These are phyloP conservation scores for Drosophila diplacantha DNA, from an alignment of 2,888 invertebrate genomes.

Conservation along the genomic window DNA sequence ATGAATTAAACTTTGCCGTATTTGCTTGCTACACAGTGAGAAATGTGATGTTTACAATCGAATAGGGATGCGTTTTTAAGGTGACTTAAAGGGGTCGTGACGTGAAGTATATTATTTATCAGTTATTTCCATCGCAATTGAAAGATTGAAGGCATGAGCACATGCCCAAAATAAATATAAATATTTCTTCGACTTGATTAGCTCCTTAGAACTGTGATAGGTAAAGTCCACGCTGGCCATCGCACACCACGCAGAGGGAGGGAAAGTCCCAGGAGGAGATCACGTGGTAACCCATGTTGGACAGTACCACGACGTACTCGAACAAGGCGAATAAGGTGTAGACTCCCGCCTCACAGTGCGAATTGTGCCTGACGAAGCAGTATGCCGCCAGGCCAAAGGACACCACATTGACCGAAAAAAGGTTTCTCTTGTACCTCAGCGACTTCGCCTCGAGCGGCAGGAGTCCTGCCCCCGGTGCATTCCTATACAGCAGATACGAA, in stretches of 20 bases:
- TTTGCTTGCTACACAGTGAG: slow-evolving; percentile 29
- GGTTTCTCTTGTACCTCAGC: slow-evolving; percentile 86
- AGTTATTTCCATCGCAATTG: not conserved
- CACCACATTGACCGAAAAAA: slow-evolving; percentile 85
- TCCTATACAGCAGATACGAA: slow-evolving; percentile 85
- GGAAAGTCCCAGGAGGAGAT: not conserved
- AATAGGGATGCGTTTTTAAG: not conserved
- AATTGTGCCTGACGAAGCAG: slow-evolving; percentile 94
- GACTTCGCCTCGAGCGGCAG: slow-evolving; percentile 83
- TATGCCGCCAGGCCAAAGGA: slow-evolving; percentile 89
- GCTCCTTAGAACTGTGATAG: not conserved
- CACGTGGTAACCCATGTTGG: not conserved
- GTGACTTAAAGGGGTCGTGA: not conserved
- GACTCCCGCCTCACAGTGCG: slow-evolving; percentile 91
- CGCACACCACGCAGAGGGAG: not conserved
- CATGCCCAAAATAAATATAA: not conserved
- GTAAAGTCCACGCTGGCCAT: not conserved
- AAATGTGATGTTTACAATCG: not conserved
- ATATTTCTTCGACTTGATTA: not conserved
- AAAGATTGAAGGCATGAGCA: not conserved
- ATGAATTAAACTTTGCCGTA: slow-evolving; percentile 48
- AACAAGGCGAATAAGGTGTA: not conserved
- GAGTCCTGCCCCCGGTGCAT: slow-evolving; percentile 80
- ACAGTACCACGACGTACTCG: not conserved
- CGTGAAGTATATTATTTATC: too few species aligned